Evolutionary conservation across 1,140 invertebrate species (phyloP), one percentile per base, ranked within the genome.

Genomic region (Tyrophagus putrescentiae): DNA sequence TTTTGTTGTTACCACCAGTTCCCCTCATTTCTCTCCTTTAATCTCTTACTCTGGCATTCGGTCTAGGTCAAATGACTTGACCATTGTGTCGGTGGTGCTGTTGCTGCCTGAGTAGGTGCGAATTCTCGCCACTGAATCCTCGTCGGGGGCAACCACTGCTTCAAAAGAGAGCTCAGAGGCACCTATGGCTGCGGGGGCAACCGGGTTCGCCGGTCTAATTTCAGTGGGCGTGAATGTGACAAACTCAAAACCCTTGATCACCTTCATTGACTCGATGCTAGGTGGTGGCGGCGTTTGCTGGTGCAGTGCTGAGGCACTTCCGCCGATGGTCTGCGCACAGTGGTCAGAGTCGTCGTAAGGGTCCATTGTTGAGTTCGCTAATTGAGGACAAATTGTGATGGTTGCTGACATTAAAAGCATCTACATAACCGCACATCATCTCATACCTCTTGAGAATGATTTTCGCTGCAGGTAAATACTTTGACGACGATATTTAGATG

Each of bases 191-290:
- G n/a, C 18, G 21, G 7, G 18, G 21, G 6, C 45, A 48, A 48
- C 45, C 6, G 45, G 13, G 21, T 39, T 48, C n/a, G n/a, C n/a
- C n/a, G 45, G 45, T 25, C 45, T 13, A 7, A 48, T 9, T 53
- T 54, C 25, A 29, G 11, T 23, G n/a, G 52, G 52, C 21, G 2
- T 44, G 18, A 57, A 57, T 39, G 56, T 57, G 7, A 41, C 36
- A 11, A 7, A 39, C 44, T 57, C 56, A 25, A 18, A 57, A 11
- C 56, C 56, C 44, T 57, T 57, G 18, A 54, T 54, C 3, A 3
- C 7, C 29, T 34, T 41, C 56, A 57, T 57, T 5, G 56, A 54
- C 27, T 57, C 31, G 11, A 57, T 27, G 44, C 28, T 16, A 16
- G 56, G 56, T 13, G 42, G 31, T 9, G 52, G 52, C 9, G 25